phyloP scores from a whole-genome alignment of 1,140 invertebrate species.

The Thaumatotibia leucotreta region DNA sequence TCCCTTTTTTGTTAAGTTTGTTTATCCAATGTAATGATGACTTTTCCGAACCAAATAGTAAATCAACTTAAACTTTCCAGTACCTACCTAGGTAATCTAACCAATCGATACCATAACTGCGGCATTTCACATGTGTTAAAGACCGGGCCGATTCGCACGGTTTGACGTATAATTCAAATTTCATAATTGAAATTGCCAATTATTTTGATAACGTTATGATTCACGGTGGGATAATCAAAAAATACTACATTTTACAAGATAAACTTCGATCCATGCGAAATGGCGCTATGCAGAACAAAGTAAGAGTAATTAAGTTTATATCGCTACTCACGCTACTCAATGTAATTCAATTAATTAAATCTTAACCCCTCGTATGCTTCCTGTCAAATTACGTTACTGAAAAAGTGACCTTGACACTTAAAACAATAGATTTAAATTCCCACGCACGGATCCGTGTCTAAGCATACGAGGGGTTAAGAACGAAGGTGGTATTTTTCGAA shows the following conservation, averaged over 20 bases:
- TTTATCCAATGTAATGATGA: slow-evolving; percentile 16
- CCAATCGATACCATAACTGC: slow-evolving; percentile 5
- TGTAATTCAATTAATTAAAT: no score
- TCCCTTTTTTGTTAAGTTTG: background rate
- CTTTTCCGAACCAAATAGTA: background rate
- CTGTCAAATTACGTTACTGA: no score
- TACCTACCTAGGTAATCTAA: background rate
- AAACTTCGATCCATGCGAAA: background rate
- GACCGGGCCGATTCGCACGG: background rate
- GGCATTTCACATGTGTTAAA: background rate
- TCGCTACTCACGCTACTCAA: no score
- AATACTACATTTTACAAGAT: background rate
- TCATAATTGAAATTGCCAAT: background rate
- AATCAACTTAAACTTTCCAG: background rate
- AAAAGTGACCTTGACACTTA: no score
- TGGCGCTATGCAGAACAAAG: background rate
- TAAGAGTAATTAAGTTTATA: no score
- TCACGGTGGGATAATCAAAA: background rate
- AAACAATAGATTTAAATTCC: no score
- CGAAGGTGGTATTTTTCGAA: no score
- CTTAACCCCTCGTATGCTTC: no score
- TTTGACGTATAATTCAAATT: background rate
- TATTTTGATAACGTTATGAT: background rate
- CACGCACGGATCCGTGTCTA: no score
- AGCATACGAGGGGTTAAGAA: no score